Evolutionary conservation across 1,140 invertebrate genomes (phyloP), one percentile per base, ranked within the genome.

Genomic region (Harpegnathos saltator): DNA sequence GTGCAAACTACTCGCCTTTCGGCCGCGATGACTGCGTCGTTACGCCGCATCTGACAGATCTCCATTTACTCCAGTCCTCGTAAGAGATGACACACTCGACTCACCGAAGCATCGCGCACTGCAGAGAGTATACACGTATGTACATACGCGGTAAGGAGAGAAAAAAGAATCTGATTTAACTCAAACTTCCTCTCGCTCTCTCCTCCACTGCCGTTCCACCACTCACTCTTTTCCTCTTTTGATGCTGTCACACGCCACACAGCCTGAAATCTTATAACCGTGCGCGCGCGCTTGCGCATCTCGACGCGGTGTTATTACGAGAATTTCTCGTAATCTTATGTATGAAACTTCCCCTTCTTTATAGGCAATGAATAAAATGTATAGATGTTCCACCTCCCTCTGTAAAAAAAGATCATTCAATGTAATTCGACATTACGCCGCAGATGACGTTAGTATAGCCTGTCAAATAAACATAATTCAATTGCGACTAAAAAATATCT

Each of bases 61-160:
- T 86, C 80, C 84, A 89, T 89, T 86, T 88, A 89, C 84, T 44
- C 11, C 38, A 12, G 50, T 15, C n/a, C 12, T 78, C 48, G 62
- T 85, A 50, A 52, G 22, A 68, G 22, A 68, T 44, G 9, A 15
- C 33, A 87, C 56, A 66, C 71, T 72, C 48, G 33, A 52, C 52
- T 85, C 56, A 69, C 54, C 19, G 38, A 61, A 54, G 44, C 48
- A 56, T 74, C 59, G 22, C 29, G 26, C 29, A 56, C 44, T 68
- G 26, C 22, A 29, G 29, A 54, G 38, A 3, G 12, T 4, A 7
- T 69, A 56, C 22, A 52, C 26, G 9, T 24, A 33, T 19, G 33
- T 24, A 14, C n/a, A 29, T 33, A 77, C 44, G 26, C 29, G 62
- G 29, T 54, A 56, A 77, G 61, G 19, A 29, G 44, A 14, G 15